Conservation (phyloP, 2,797 vertebrate genomes). For the Pseudotriccus pelzelni region DNA sequence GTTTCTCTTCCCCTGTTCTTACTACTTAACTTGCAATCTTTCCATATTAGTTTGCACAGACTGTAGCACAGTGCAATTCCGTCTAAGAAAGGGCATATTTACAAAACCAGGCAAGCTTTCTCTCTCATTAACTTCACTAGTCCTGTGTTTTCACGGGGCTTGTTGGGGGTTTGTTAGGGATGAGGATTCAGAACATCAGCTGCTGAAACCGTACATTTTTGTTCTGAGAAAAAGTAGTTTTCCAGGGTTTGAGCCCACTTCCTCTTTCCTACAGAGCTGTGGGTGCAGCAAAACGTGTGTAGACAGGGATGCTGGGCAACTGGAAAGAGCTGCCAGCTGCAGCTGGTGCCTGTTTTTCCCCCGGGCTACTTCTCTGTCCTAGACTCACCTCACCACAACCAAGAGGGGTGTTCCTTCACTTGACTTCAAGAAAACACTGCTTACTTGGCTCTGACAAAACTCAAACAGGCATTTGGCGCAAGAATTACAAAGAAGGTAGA, state of each 20-base stretch:
- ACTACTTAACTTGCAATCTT: neutral
- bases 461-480: neutral
- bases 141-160: neutral
- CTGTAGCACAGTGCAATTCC: neutral
- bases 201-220: neutral
- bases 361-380: neutral
- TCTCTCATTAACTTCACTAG: neutral
- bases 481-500: neutral
- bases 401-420: neutral
- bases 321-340: neutral
- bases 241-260: neutral
- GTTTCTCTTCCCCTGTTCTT: neutral
- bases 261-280: neutral
- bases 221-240: neutral
- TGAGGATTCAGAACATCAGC: neutral
- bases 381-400: neutral
- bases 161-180: neutral
- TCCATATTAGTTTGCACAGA: neutral
- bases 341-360: neutral
- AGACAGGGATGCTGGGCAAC: neutral
- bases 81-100: neutral
- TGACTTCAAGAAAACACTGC: neutral
- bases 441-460: neutral
- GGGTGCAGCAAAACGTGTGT: rapidly evolving
- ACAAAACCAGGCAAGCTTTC: neutral